Conservation (phyloP, 2,888 invertebrate species). For the Luperina nickerlii region DNA sequence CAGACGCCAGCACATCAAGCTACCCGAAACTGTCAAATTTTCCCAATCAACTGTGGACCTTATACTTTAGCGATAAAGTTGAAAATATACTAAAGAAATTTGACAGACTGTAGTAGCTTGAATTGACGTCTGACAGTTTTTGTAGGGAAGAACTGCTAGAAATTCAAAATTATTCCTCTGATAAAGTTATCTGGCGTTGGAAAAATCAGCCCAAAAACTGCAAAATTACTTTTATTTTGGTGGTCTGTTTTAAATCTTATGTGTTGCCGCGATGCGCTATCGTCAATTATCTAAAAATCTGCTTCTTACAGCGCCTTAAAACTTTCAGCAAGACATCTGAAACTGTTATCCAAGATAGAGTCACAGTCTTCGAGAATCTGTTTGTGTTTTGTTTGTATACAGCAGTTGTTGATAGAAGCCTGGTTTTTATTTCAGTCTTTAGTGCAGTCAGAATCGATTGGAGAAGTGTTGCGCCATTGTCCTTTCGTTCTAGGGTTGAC, state of each 20-base stretch:
- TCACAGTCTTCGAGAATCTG: conserved; percentile 9
- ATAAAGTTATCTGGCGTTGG: no score
- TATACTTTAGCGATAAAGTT: no score
- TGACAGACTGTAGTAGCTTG: no score
- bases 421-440: conserved; percentile 44
- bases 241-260: background rate
- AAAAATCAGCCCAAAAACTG: background rate
- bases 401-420: conserved; percentile 20
- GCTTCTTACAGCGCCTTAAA: background rate
- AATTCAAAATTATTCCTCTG: no score
- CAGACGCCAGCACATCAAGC: no score
- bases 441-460: conserved; percentile 34
- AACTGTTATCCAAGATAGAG: conserved; percentile 19
- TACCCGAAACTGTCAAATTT: no score
- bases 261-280: no score
- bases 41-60: no score
- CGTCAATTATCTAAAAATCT: background rate
- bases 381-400: conserved; percentile 49
- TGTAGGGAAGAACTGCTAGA: no score
- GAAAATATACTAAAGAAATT: no score
- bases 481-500: conserved; percentile 43
- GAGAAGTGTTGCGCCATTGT: conserved; percentile 42
- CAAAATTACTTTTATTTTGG: background rate
- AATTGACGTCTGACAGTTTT: no score
- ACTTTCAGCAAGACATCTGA: conserved; percentile 3